Evolutionary conservation across 2,888 invertebrate species (phyloP), one percentile per base, ranked within the genome.

Genomic region (Seira sanloemensis): DNA sequence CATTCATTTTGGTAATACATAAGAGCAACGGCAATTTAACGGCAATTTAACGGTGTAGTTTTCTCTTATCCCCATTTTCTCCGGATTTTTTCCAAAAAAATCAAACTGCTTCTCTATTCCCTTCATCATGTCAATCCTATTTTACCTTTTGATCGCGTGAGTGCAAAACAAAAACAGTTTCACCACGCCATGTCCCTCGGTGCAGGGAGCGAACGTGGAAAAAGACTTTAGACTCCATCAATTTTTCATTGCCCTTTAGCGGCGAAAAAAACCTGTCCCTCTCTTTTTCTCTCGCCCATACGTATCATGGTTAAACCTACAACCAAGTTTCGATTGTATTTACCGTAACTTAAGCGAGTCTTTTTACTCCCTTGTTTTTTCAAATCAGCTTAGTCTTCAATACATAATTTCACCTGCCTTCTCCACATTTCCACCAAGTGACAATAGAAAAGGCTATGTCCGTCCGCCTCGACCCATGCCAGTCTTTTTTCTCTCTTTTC

Each of bases 161-260:
- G 82, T 69, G 62, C 12, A 2, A 23, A 69, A 65, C 23, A 18
- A 65, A 12, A 62, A 62, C 74, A 50, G 19, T 73, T 73, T 58
- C 25, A 4, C 26, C 25, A 18, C 19, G 19, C 54, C n/a, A n/a
- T 76, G 46, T n/a, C n/a, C n/a, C n/a, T n/a, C n/a, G n/a, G n/a
- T n/a, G n/a, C n/a, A 23, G 23, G 12, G 67, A 23, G 73, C 54
- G 18, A 62, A 74, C 16, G 23, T 69, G 68, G 77, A 83, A 87
- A 75, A 84, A 83, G 84, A 84, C 87, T 87, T 88, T 86, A 88
- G 86, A 78, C 84, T 77, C 83, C 77, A 88, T 88, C 87, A 88
- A 88, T 88, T 86, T 88, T 88, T 88, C 86, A 87, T 87, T 75
- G 86, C 77, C 76, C 73, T 86, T 84, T 74, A 67, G 83, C 72